Evolutionary conservation across 35 echinoderm and acorn worm species (phyloP).

Genomic region (Apostichopus japonicus): DNA sequence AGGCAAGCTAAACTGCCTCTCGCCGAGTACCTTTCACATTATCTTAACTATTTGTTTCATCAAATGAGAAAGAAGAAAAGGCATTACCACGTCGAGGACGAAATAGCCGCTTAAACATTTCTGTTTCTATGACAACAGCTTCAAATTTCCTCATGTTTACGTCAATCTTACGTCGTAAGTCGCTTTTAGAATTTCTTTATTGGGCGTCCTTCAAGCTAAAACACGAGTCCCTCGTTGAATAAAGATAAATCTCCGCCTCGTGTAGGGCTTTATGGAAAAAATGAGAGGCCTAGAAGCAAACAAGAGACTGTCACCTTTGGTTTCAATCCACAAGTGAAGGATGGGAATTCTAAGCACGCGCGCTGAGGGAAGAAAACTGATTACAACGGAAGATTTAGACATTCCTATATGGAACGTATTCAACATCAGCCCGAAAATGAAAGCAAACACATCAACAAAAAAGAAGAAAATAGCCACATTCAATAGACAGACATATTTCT

Average conservation of each 20-base stretch:
- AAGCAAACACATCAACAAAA: no score
- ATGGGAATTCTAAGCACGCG: conserved; percentile 12
- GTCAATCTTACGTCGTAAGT: conserved; percentile 43
- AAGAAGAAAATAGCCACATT: no score
- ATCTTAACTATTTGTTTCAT: conserved; percentile 3
- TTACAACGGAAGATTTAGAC: no score
- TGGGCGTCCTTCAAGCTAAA: conserved; percentile 6
- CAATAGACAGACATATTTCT: no score
- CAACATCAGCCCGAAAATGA: no score
- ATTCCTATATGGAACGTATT: no score
- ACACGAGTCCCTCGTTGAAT: conserved; percentile 15
- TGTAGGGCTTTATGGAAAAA: background rate
- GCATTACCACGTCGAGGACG: conserved; percentile 14
- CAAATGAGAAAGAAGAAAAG: conserved; percentile 9
- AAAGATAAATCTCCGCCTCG: conserved; percentile 20
- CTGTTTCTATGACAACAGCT: conserved; percentile 33
- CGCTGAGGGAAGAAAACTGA: background rate
- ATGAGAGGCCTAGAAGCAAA: conserved; percentile 6
- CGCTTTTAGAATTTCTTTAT: conserved; percentile 13
- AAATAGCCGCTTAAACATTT: conserved; percentile 9
- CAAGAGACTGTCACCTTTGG: conserved; percentile 19
- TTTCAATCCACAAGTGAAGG: background rate
- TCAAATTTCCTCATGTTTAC: conserved; percentile 48
- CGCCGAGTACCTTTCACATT: conserved; percentile 19
- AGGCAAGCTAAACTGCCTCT: conserved; percentile 15